phyloP scores from a whole-genome alignment of 1,140 invertebrate genomes.

The Popillia japonica region DNA sequence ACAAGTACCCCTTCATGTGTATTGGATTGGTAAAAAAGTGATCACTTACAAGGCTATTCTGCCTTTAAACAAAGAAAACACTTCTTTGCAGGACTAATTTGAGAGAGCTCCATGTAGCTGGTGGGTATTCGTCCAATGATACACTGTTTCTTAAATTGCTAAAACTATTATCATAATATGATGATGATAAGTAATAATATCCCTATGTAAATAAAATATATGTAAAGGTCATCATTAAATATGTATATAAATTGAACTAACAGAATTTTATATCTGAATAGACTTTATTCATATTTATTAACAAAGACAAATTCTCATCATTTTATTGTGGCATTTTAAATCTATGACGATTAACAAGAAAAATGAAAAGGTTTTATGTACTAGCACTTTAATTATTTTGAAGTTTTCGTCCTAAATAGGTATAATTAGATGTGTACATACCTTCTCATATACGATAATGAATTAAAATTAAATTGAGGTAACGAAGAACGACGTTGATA shows the following conservation, averaged over 20 bases:
- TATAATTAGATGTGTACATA: not conserved
- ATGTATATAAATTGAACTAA: not conserved
- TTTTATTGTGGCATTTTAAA: too few relatives aligned
- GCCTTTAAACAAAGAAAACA: not conserved
- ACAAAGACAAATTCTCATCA: not conserved
- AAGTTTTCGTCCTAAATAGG: too few relatives aligned
- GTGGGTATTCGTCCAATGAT: not conserved
- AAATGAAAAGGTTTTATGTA: too few relatives aligned
- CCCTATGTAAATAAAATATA: constrained; percentile 14
- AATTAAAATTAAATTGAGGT: too few relatives aligned
- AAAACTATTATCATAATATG: not conserved
- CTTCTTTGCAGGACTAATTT: not conserved
- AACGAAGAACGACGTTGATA: too few relatives aligned
- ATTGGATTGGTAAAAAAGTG: not conserved
- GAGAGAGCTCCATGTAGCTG: not conserved
- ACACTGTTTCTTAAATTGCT: not conserved
- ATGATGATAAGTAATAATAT: not conserved
- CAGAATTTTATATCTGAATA: not conserved
- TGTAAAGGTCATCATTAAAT: not conserved
- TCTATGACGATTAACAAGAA: too few relatives aligned
- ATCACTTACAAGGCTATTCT: constrained; percentile 11
- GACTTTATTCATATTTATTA: not conserved
- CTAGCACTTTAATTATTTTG: too few relatives aligned
- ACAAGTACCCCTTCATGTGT: not conserved
- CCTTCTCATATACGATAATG: not conserved